A percentile compares a stretch with the other conserved stretches of the same genome.
These are phyloP conservation scores for Pediacus dermestoides DNA, from an alignment of 2,888 invertebrate genomes.

Conservation along the genomic window DNA sequence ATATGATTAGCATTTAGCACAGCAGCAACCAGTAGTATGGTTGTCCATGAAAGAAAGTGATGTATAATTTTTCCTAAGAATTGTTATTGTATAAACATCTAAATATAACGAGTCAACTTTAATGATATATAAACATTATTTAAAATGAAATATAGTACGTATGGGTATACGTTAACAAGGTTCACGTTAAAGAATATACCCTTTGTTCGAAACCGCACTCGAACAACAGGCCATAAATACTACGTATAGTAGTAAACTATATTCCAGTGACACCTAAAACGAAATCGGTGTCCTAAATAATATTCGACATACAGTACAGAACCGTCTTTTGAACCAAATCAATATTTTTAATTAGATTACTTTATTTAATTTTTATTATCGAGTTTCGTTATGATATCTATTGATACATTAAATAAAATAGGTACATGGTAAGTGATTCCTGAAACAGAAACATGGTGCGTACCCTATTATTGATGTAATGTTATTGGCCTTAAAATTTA, in stretches of 20 bases:
- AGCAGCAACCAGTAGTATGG: too few relatives aligned
- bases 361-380: too few relatives aligned
- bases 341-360: too few relatives aligned
- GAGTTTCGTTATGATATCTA: too few relatives aligned
- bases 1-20: too few relatives aligned
- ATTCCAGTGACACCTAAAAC: conserved; percentile 47
- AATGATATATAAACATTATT: conserved; percentile 50
- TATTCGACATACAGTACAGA: conserved; percentile 43
- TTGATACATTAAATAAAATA: too few relatives aligned
- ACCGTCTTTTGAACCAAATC: conserved; percentile 26
- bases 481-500: too few relatives aligned
- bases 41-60: too few relatives aligned
- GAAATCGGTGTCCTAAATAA: conserved; percentile 48
- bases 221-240: conserved; percentile 50
- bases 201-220: conserved; percentile 48
- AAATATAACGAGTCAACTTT: conserved; percentile 41
- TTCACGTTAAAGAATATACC: conserved; percentile 47
- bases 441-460: too few relatives aligned
- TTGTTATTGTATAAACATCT: conserved; percentile 44
- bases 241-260: conserved; percentile 47
- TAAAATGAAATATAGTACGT: conserved; percentile 48
- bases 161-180: conserved; percentile 49
- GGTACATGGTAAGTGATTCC: too few relatives aligned
- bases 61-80: too few relatives aligned
- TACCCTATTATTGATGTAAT: too few relatives aligned